phyloP scores from a whole-genome alignment of 2,113 vertebrate genomes.

The Tricholaema leucomelas region DNA sequence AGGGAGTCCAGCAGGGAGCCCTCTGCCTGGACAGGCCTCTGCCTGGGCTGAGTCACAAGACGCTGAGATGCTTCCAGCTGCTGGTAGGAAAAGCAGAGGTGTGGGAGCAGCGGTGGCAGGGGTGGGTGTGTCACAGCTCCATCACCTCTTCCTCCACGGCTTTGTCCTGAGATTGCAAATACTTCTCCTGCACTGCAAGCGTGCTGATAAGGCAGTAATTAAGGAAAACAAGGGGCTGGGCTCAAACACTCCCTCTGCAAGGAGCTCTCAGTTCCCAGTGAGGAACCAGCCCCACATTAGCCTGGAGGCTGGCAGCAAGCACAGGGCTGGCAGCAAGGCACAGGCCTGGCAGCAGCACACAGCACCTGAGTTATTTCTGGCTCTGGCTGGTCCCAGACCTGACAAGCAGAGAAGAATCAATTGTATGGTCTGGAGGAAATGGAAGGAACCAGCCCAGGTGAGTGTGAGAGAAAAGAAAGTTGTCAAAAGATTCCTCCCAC shows the following conservation, averaged over 20 bases:
- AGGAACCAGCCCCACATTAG: conserved; percentile 6
- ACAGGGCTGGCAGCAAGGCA: too few species aligned
- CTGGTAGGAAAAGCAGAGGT: not conserved
- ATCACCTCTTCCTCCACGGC: conserved; percentile 87
- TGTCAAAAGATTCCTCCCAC: not conserved
- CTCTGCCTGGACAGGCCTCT: not conserved
- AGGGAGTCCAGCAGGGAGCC: not conserved
- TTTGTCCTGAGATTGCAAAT: conserved; percentile 79
- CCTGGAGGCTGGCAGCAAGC: not conserved
- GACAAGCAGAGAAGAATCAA: not conserved
- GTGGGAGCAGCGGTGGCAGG: not conserved
- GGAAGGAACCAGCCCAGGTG: not conserved
- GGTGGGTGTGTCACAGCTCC: conserved; percentile 60
- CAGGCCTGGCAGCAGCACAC: not conserved
- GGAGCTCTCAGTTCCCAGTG: not conserved
- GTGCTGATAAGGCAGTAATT: conserved; percentile 77
- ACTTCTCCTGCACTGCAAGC: conserved; percentile 90
- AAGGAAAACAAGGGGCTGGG: conserved; percentile 75
- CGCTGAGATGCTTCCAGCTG: not conserved
- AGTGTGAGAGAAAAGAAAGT: not conserved
- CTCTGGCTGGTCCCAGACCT: not conserved
- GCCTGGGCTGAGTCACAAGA: not conserved
- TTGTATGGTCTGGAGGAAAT: not conserved
- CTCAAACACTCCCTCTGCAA: conserved; percentile 32
- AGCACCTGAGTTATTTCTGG: not conserved